Evolutionary conservation across 2,888 invertebrate species (phyloP).

Genomic region (Plusia festucae): DNA sequence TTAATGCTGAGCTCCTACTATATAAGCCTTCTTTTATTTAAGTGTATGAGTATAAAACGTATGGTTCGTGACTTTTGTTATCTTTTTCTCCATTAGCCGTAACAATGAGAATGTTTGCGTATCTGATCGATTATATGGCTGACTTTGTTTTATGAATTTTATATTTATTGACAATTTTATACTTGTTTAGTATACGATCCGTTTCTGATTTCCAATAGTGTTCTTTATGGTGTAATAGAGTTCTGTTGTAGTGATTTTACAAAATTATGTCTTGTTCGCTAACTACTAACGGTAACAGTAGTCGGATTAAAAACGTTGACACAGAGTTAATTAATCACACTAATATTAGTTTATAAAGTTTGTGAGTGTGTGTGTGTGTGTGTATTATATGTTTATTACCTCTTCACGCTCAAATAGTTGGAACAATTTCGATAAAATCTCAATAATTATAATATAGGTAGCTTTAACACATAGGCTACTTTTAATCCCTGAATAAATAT

Average conservation of each 20-base stretch:
- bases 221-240: neutral
- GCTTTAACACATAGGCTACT: too few relatives aligned
- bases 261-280: too few relatives aligned
- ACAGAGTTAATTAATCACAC: too few relatives aligned
- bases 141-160: neutral
- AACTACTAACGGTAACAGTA: neutral
- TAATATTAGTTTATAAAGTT: too few relatives aligned
- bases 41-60: neutral
- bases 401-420: too few relatives aligned
- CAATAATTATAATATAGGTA: too few relatives aligned
- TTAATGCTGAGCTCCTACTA: too few relatives aligned
- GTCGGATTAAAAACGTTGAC: too few relatives aligned
- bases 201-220: neutral
- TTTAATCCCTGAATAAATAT: too few relatives aligned
- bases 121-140: constrained; percentile 1
- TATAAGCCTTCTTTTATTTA: neutral
- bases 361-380: too few relatives aligned
- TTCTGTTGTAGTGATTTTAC: neutral
- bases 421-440: too few relatives aligned
- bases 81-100: constrained; percentile 1
- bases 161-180: neutral
- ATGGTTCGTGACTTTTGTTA: neutral
- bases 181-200: neutral
- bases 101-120: neutral
- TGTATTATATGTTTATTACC: too few relatives aligned